These are phyloP conservation scores for Actinia tenebrosa DNA, from an alignment of 64 coral and sea anemone genomes.

Conservation along the genomic window DNA sequence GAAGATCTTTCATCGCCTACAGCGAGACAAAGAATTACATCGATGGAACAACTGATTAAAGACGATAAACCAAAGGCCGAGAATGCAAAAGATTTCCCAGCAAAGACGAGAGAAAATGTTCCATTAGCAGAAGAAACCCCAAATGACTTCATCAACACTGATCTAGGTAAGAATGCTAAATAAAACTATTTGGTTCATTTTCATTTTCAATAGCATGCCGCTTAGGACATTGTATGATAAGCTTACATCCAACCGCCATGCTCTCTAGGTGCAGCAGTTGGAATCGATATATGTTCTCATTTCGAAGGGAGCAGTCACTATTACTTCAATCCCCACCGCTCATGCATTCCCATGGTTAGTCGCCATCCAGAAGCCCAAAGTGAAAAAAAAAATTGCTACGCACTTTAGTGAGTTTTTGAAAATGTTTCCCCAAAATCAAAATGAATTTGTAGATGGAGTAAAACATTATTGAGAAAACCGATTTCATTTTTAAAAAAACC, in stretches of 20 bases:
- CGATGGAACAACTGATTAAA: background rate
- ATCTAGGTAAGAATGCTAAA: background rate
- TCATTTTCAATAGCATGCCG: background rate
- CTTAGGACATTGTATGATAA: background rate
- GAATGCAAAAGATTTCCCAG: background rate
- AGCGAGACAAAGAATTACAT: background rate
- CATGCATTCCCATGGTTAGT: too few relatives aligned
- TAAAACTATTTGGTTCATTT: background rate
- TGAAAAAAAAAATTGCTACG: too few relatives aligned
- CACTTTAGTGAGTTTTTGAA: too few relatives aligned
- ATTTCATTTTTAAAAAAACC: too few relatives aligned
- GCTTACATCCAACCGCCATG: background rate
- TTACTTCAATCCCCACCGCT: too few relatives aligned
- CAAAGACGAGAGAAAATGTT: background rate
- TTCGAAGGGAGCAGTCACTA: too few relatives aligned
- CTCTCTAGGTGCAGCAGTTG: too few relatives aligned
- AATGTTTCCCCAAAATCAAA: too few relatives aligned
- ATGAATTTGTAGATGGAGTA: too few relatives aligned
- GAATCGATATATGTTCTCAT: too few relatives aligned
- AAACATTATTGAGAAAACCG: too few relatives aligned
- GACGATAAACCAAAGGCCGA: background rate
- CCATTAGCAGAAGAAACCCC: background rate
- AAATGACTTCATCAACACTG: background rate
- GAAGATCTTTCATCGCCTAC: conserved; percentile 6
- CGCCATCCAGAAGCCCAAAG: too few relatives aligned